A percentile compares a stretch with the other conserved stretches of the same genome.
phyloP scores from a whole-genome alignment of 2,113 vertebrate genomes.

The Nothobranchius kuhntae region DNA sequence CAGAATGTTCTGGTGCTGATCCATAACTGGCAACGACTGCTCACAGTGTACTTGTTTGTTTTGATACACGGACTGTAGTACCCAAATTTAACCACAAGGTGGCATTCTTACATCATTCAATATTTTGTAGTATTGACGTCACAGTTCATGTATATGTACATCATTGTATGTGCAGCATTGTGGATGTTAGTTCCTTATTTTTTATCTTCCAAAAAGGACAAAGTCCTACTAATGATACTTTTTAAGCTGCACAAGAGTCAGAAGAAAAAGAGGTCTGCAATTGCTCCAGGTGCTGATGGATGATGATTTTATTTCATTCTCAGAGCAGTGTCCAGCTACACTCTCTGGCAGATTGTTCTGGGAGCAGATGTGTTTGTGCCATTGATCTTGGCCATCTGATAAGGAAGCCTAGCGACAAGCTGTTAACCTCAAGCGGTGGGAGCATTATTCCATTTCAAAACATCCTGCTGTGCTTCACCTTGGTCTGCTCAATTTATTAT shows the following conservation, averaged over 20 bases:
- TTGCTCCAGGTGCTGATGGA: constrained; percentile 28
- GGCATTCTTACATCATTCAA: no score
- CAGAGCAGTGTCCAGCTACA: constrained; percentile 38
- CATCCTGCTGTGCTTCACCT: constrained; percentile 49
- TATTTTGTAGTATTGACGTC: no score
- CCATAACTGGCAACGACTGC: no score
- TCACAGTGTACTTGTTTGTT: no score
- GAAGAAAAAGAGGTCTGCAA: constrained; percentile 47
- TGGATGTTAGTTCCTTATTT: neutral
- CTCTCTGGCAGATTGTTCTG: constrained; percentile 41
- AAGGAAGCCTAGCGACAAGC: constrained; percentile 73
- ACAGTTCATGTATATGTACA: no score
- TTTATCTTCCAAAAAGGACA: constrained; percentile 3
- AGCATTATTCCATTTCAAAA: constrained; percentile 73
- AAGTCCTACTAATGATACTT: constrained; percentile 33
- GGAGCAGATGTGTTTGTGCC: constrained; percentile 66
- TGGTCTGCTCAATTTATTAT: constrained; percentile 44
- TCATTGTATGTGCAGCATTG: neutral
- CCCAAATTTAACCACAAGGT: no score
- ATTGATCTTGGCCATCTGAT: constrained; percentile 77
- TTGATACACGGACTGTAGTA: no score
- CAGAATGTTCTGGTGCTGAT: no score
- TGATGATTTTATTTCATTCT: constrained; percentile 66
- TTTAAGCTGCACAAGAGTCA: constrained; percentile 23
- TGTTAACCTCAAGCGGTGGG: constrained; percentile 75